These are phyloP conservation scores for Callimorpha dominula DNA, from an alignment of 2,888 invertebrate species.

Conservation along the genomic window DNA sequence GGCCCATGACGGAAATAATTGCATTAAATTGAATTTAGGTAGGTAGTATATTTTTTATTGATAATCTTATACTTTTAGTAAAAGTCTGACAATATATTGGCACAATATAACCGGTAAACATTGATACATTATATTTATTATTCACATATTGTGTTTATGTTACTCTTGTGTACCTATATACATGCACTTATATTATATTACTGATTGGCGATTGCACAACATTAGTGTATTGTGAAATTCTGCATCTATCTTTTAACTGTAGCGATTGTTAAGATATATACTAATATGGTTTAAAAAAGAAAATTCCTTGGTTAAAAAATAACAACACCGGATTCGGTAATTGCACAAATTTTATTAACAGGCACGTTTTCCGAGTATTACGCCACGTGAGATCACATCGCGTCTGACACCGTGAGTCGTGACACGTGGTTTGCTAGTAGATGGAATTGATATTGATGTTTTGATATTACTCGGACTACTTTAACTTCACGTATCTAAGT, in stretches of 20 bases:
- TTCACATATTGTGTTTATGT: too few relatives aligned
- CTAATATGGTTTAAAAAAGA: not conserved
- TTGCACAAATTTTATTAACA: slow-evolving; percentile 38
- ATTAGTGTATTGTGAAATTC: not conserved
- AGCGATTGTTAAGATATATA: not conserved
- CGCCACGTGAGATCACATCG: slow-evolving; percentile 38
- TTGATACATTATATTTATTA: not conserved
- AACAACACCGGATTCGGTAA: slow-evolving; percentile 8
- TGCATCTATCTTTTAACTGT: not conserved
- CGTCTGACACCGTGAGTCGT: slow-evolving; percentile 10
- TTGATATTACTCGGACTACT: not conserved
- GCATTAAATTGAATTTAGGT: not conserved
- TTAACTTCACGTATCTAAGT: not conserved
- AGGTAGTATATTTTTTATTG: not conserved
- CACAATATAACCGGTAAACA: not conserved
- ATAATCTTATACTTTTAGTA: not conserved
- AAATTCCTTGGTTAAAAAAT: not conserved
- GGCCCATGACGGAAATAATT: too few relatives aligned
- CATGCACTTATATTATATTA: not conserved
- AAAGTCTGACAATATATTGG: not conserved
- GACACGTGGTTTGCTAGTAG: slow-evolving; percentile 33
- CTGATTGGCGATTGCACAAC: not conserved
- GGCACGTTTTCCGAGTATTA: slow-evolving; percentile 33
- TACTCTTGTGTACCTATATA: too few relatives aligned
- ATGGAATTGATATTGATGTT: not conserved